Evolutionary conservation across 2,113 vertebrate genomes (phyloP), one percentile per base, ranked within the genome.

Genomic region (Puntigrus tetrazona): DNA sequence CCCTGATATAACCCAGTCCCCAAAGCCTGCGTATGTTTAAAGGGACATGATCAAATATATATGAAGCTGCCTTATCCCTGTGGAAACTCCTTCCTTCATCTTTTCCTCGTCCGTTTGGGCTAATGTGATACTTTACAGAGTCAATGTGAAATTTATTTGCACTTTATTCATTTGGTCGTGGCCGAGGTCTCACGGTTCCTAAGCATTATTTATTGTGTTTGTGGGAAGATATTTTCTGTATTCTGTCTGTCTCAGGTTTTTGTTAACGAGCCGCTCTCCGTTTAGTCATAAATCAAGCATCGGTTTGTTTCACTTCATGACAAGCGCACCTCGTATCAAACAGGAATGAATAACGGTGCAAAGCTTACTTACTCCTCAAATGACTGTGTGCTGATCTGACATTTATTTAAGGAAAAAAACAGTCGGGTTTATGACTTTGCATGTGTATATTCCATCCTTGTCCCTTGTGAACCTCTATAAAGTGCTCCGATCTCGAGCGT

Each of bases 21-120:
- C 87, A 91, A 92, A 89, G 91, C 91, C 90, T 90, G 91, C 81
- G 22, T 90, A 88, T 89, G 88, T 90, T 90, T 85, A 76, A 89
- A 90, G 84, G 89, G 85, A 92, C 87, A 85, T 84, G 63, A 90
- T 89, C 86, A 87, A 86, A 92, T 92, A 78, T 92, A 88, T 91
- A 92, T 92, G 90, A 90, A 92, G 92, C 92, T 94, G 93, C 93
- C 92, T 94, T 94, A 94, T 91, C 90, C 92, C 83, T 43, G 83
- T 77, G 27, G 79, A 31, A 87, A 87, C 34, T 88, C 88, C 4
- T 41, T 52, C 31, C 55, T 86, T 20, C 20, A 45, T 87, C 89
- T 86, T 10, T 84, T 88, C 76, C 86, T 78, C 84, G 78, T 85
- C 22, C 25, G 87, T 36, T 10, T 77, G 75, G 75, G 67, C 72